Evolutionary conservation across 2,797 vertebrate species (phyloP).

Genomic region (Characodon lateralis): DNA sequence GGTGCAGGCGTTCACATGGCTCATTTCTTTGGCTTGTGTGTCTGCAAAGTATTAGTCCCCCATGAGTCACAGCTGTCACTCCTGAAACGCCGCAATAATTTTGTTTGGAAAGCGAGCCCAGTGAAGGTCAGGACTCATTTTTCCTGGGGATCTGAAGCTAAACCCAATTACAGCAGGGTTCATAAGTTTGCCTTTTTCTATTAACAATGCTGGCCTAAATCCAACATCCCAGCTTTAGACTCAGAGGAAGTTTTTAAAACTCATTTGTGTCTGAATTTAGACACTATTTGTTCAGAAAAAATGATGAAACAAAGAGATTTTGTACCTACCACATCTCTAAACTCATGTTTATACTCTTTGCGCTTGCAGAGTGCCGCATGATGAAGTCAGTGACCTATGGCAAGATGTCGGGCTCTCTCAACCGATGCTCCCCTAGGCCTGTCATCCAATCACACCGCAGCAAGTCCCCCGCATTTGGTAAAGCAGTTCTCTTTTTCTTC

Average conservation of each 20-base stretch:
- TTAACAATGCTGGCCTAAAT: neutral
- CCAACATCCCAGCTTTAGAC: neutral
- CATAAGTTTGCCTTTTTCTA: constrained; percentile 11
- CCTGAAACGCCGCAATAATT: constrained; percentile 48
- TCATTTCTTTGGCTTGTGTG: constrained; percentile 53
- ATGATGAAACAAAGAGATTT: neutral
- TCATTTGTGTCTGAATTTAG: neutral
- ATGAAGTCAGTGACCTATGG: constrained; percentile 92
- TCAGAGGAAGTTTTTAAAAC: neutral
- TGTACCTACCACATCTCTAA: constrained; percentile 2
- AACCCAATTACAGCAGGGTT: constrained; percentile 52
- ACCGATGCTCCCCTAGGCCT: constrained; percentile 83
- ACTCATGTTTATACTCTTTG: constrained; percentile 29
- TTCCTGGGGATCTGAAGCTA: constrained; percentile 40
- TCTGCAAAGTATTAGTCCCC: constrained; percentile 45
- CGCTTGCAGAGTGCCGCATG: constrained; percentile 87
- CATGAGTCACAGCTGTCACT: constrained; percentile 57
- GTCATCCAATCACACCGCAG: constrained; percentile 84
- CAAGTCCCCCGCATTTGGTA: constrained; percentile 93
- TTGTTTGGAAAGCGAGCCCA: constrained; percentile 31
- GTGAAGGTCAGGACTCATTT: constrained; percentile 55
- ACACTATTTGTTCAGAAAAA: neutral
- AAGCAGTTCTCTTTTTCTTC: constrained; percentile 32
- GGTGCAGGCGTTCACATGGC: constrained; percentile 35
- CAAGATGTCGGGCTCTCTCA: constrained; percentile 86